Evolutionary conservation across 2,888 invertebrate species (phyloP), one percentile per base, ranked within the genome.

Genomic region (Electrophaes corylata): DNA sequence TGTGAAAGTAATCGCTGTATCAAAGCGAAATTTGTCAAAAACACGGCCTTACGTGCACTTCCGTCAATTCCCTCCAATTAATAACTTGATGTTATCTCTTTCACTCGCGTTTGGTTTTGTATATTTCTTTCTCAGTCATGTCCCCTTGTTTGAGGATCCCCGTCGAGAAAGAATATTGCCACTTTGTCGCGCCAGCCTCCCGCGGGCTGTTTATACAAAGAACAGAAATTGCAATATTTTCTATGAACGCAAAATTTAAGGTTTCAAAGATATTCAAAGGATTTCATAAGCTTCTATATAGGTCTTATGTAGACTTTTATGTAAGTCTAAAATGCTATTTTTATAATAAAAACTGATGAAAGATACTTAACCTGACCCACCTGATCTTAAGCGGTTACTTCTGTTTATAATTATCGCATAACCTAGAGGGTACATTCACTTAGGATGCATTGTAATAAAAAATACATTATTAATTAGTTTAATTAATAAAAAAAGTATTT

Each of bases 1-100:
- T 86, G 86, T 86, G 88, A 85, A 88, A 88, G 84, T 89, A 91
- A 91, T 91, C 88, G 86, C 76, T 81, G 88, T 90, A 91, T 91
- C 90, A 91, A 91, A 91, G 89, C 80, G 78, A 84, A 91, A 91
- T 91, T 91, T 91, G 91, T 91, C 91, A 91, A 91, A 91, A 91
- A 90, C 91, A 91, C 83, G 84, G 81, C 81, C 81, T 79, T 72
- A 77, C 79, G 80, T 86, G 86, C 86, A 87, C 86, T 88, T 88
- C 86, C 87, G 88, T 90, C 91, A 91, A 91, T 91, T 90, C 88
- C 76, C 79, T 86, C 88, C 90, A 91, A 91, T 91, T 91, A 91
- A 91, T 91, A 90, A 90, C 84, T 83, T 80, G 70, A 55, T 35
- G 35, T 64, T 58, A 47, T 83, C 85, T 69, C 81, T 70, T 66